Evolutionary conservation across 2,888 invertebrate genomes (phyloP).

Genomic region (Cecidostiba fungosa): DNA sequence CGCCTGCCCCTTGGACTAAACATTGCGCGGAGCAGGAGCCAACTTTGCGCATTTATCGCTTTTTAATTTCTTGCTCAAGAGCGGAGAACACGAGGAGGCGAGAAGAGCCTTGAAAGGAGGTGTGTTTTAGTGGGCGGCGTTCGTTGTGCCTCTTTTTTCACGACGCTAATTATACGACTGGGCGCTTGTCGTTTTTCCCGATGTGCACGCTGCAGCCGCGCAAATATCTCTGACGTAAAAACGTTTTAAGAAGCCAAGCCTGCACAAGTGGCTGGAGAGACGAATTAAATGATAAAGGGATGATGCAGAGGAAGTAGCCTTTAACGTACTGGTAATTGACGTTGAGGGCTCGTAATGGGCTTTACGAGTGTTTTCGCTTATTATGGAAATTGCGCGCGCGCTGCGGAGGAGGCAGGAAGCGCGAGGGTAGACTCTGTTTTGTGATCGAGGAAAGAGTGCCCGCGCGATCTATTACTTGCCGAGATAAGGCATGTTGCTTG

Average conservation of each 20-base stretch:
- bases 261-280: not conserved
- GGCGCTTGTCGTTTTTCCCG: not conserved
- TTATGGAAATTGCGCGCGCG: no score
- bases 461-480: no score
- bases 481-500: no score
- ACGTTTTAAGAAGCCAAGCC: no score
- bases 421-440: no score
- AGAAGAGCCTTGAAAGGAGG: no score
- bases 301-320: not conserved
- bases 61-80: slow-evolving; percentile 23
- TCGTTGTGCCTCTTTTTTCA: no score
- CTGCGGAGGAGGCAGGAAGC: not conserved
- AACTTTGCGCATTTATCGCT: slow-evolving; percentile 36
- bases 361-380: no score
- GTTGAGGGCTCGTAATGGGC: slow-evolving; percentile 3
- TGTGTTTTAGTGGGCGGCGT: no score
- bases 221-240: no score
- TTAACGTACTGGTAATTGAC: slow-evolving; percentile 13
- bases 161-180: not conserved
- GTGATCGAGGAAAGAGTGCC: no score
- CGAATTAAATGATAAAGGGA: not conserved
- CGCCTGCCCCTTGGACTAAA: slow-evolving; percentile 3
- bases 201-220: no score
- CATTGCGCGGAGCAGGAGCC: slow-evolving; percentile 17
- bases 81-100: not conserved